phyloP scores from a whole-genome alignment of 2,113 vertebrate species.

The Gobius niger region DNA sequence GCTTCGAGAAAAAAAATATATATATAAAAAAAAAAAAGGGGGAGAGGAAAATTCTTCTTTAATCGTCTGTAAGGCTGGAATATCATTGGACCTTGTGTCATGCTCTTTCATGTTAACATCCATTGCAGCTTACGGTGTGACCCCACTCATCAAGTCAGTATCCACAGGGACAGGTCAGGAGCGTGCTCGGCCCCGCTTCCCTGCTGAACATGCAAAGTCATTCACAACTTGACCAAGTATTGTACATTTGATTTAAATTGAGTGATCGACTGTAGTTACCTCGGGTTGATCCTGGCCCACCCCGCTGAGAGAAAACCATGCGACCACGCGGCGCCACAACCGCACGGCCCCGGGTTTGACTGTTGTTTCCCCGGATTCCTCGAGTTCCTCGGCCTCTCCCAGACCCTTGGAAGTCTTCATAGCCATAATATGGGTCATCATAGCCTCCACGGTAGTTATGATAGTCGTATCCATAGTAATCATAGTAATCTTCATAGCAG shows the following conservation, averaged over 20 bases:
- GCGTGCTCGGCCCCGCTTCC: slow-evolving; percentile 98
- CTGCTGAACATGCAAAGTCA: slow-evolving; percentile 88
- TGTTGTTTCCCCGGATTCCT: slow-evolving; percentile 78
- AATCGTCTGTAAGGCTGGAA: slow-evolving; percentile 83
- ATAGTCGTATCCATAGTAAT: slow-evolving; percentile 99
- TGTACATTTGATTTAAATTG: neutral
- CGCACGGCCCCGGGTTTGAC: slow-evolving; percentile 84
- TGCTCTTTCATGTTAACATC: slow-evolving; percentile 89
- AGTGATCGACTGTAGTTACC: slow-evolving; percentile 74
- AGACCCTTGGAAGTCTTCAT: slow-evolving; percentile 97
- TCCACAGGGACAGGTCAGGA: slow-evolving; percentile 99
- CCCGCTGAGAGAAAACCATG: slow-evolving; percentile 92
- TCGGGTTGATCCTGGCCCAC: slow-evolving; percentile 92
- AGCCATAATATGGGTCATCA: slow-evolving; percentile 98
- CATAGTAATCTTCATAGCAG: slow-evolving; percentile 98
- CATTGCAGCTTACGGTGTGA: slow-evolving; percentile 99
- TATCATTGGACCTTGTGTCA: slow-evolving; percentile 82
- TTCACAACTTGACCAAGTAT: neutral
- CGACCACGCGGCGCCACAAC: slow-evolving; percentile 89
- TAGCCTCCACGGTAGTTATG: slow-evolving; percentile 99
- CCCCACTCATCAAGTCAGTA: slow-evolving; percentile 99
- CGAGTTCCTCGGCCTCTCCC: slow-evolving; percentile 94
- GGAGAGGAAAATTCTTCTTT: slow-evolving; percentile 85
- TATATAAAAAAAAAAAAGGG: slow-evolving; percentile 22
- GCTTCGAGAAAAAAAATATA: slow-evolving; percentile 48